A percentile compares a stretch with the other conserved stretches of the same genome.
Evolutionary conservation across 1,140 invertebrate species (phyloP).

Genomic region (Drosophila triauraria): DNA sequence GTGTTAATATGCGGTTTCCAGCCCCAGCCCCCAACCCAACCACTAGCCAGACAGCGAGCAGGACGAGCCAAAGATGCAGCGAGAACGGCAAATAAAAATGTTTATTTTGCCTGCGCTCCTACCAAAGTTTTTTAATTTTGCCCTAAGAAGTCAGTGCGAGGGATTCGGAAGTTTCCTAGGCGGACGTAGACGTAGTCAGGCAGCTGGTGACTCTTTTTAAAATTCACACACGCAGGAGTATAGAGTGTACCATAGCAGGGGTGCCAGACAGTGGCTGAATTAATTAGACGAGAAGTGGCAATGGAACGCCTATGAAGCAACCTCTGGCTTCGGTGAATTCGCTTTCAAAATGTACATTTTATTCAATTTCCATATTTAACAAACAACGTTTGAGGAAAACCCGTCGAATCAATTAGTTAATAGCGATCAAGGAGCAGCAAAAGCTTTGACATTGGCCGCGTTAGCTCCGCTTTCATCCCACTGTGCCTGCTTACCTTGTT

Average conservation of each 20-base stretch:
- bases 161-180: slow-evolving; percentile 18
- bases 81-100: slow-evolving; percentile 76
- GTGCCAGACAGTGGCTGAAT: slow-evolving; percentile 71
- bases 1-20: slow-evolving; percentile 82
- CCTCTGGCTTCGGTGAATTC: background rate
- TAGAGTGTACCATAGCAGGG: no score
- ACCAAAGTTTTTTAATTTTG: slow-evolving; percentile 82
- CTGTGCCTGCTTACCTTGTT: slow-evolving; percentile 28
- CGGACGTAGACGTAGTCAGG: slow-evolving; percentile 31
- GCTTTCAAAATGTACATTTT: background rate
- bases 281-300: slow-evolving; percentile 72
- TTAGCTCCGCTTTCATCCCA: slow-evolving; percentile 9
- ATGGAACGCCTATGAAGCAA: slow-evolving; percentile 4
- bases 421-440: background rate
- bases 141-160: slow-evolving; percentile 34
- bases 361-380: background rate
- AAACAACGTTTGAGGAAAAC: no score
- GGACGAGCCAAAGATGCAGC: slow-evolving; percentile 37
- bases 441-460: no score
- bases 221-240: slow-evolving; percentile 77
- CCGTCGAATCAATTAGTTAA: no score
- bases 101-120: slow-evolving; percentile 65
- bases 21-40: slow-evolving; percentile 41
- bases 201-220: slow-evolving; percentile 71
- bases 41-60: slow-evolving; percentile 16